These are phyloP conservation scores for Pleuronectes platessa DNA, from an alignment of 2,113 vertebrate genomes.

Conservation along the genomic window DNA sequence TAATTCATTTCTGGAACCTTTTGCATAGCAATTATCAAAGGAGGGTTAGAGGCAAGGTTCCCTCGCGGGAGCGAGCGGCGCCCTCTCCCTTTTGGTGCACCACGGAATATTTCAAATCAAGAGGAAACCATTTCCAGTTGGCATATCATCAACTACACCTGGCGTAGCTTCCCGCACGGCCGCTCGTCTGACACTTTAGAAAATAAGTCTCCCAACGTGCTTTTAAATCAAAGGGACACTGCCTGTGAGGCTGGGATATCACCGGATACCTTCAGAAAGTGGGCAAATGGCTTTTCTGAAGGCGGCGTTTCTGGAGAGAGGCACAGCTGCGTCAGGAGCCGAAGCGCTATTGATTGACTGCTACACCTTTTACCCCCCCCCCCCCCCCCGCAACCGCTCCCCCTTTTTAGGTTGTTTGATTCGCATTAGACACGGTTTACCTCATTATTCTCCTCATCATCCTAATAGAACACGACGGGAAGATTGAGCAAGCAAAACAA, in stretches of 20 bases:
- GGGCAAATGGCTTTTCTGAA: conserved; percentile 69
- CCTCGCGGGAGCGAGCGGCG: conserved; percentile 60
- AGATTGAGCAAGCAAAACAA: conserved; percentile 37
- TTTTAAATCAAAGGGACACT: conserved; percentile 77
- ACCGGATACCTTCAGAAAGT: conserved; percentile 64
- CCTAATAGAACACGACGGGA: conserved; percentile 11
- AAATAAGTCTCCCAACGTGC: conserved; percentile 76
- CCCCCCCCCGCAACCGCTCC: conserved; percentile 4
- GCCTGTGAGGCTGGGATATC: conserved; percentile 61
- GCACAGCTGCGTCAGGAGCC: conserved; percentile 40
- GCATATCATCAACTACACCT: conserved; percentile 79
- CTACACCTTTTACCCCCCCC: conserved; percentile 32
- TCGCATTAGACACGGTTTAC: conserved; percentile 28
- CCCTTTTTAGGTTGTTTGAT: conserved; percentile 26
- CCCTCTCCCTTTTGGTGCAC: conserved; percentile 70
- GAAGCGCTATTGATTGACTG: conserved; percentile 56
- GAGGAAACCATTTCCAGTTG: conserved; percentile 75
- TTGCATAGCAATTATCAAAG: conserved; percentile 88
- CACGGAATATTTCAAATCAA: conserved; percentile 77
- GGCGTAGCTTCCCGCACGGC: conserved; percentile 73
- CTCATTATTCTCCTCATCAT: conserved; percentile 41
- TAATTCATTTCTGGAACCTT: conserved; percentile 87
- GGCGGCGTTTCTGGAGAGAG: conserved; percentile 49
- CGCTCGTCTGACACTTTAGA: conserved; percentile 74
- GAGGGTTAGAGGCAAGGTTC: conserved; percentile 83